Percentiles rank a stretch among this genome's conserved stretches.
phyloP scores from a whole-genome alignment of 2,797 vertebrate species.

The Lindbergichthys nudifrons region DNA sequence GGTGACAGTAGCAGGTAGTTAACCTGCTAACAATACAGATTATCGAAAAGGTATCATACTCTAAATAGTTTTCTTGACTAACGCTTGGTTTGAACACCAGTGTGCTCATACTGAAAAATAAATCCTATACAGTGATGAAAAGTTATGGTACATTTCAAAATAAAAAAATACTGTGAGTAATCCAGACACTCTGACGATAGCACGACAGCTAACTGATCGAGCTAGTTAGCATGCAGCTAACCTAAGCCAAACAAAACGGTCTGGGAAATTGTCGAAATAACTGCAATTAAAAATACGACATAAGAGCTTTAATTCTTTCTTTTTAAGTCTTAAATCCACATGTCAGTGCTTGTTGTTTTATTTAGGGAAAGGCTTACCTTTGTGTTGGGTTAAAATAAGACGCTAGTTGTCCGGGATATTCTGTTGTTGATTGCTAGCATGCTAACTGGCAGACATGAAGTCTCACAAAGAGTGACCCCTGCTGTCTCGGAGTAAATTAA shows the following conservation, averaged over 20 bases:
- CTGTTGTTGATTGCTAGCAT: conserved; percentile 79
- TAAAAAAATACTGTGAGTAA: conserved; percentile 21
- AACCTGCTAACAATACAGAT: conserved; percentile 59
- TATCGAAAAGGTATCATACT: neutral
- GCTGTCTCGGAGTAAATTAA: conserved; percentile 43
- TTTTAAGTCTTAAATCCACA: neutral
- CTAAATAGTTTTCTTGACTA: neutral
- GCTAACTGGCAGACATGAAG: conserved; percentile 36
- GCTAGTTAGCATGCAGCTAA: conserved; percentile 52
- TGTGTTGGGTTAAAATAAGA: conserved; percentile 47
- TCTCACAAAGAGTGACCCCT: conserved; percentile 36
- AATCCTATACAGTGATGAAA: neutral
- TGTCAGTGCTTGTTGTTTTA: neutral
- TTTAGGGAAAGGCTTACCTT: conserved; percentile 60
- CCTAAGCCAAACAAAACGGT: conserved; percentile 66
- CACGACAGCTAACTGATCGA: conserved; percentile 38
- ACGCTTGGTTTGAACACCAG: neutral
- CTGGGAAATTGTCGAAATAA: conserved; percentile 18
- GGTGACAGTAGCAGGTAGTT: conserved; percentile 57
- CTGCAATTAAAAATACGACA: neutral
- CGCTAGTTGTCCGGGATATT: conserved; percentile 61
- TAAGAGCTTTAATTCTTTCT: fast-evolving
- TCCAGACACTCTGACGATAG: conserved; percentile 31
- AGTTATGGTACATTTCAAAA: neutral
- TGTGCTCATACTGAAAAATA: neutral